Conservation (phyloP, 2,888 invertebrate genomes). For the Philonicus albiceps region DNA sequence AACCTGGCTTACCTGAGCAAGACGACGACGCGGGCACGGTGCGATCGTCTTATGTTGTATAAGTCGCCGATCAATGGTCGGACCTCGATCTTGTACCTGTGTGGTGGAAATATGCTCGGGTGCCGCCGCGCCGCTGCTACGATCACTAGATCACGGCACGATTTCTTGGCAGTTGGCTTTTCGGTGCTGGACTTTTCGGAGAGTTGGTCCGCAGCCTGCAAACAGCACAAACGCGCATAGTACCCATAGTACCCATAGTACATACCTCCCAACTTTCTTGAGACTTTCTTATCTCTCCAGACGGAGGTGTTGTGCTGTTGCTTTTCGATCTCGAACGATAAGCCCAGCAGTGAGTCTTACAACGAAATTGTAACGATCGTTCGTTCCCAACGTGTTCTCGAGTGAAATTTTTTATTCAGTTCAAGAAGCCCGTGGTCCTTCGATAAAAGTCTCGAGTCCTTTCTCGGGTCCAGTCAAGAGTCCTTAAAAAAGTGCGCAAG, state of each 20-base stretch:
- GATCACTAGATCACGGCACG: conserved; percentile 36
- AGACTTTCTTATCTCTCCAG: conserved; percentile 21
- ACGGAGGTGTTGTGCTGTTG: neutral
- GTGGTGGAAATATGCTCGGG: conserved; percentile 9
- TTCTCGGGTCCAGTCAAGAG: neutral
- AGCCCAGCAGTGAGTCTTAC: conserved; percentile 13
- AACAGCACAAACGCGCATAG: conserved; percentile 10
- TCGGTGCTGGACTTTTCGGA: conserved; percentile 42
- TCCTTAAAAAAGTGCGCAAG: neutral
- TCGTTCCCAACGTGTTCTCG: neutral
- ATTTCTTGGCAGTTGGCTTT: conserved; percentile 42
- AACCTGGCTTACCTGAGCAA: neutral
- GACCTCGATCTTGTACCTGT: conserved; percentile 21
- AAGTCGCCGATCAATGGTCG: neutral
- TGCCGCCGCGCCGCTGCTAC: neutral
- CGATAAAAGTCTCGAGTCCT: neutral
- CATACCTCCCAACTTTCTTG: neutral
- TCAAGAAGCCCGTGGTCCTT: neutral
- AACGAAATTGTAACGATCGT: neutral
- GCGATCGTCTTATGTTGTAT: neutral
- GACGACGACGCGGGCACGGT: neutral
- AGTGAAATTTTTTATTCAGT: conserved; percentile 13
- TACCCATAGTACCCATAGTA: neutral
- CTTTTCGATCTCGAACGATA: neutral
- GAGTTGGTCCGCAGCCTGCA: conserved; percentile 26